Percentiles rank a stretch among this genome's conserved stretches.
phyloP scores from a whole-genome alignment of 2,113 vertebrate genomes.

The Pelecanus crispus region DNA sequence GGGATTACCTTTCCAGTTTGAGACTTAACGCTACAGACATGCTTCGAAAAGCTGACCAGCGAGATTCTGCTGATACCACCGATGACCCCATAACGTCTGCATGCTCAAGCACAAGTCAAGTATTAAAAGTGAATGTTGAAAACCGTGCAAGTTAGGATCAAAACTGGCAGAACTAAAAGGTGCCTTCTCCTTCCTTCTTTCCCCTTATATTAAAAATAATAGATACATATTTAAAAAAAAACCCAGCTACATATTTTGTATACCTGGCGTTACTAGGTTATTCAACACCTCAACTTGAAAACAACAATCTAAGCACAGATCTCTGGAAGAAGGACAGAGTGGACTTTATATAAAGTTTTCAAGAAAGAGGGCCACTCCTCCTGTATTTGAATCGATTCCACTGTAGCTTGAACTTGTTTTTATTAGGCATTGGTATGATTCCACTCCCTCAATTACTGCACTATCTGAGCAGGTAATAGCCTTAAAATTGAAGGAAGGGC shows the following conservation, averaged over 20 bases:
- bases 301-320: neutral
- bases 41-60: neutral
- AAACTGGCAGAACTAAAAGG: neutral
- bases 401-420: neutral
- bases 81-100: neutral
- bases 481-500: neutral
- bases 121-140: neutral
- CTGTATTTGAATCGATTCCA: neutral
- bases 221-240: neutral
- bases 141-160: rapidly evolving
- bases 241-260: neutral
- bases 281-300: neutral
- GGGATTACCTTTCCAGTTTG: neutral
- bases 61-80: neutral
- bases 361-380: neutral
- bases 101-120: neutral
- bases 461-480: neutral
- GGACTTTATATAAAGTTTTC: neutral
- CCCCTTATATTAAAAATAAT: neutral
- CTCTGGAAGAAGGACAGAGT: neutral
- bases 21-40: neutral
- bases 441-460: neutral
- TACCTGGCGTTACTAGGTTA: neutral
- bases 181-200: neutral
- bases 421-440: neutral